These are phyloP conservation scores for Chloroclystis v-ata DNA, from an alignment of 2,888 invertebrate species.

Conservation along the genomic window DNA sequence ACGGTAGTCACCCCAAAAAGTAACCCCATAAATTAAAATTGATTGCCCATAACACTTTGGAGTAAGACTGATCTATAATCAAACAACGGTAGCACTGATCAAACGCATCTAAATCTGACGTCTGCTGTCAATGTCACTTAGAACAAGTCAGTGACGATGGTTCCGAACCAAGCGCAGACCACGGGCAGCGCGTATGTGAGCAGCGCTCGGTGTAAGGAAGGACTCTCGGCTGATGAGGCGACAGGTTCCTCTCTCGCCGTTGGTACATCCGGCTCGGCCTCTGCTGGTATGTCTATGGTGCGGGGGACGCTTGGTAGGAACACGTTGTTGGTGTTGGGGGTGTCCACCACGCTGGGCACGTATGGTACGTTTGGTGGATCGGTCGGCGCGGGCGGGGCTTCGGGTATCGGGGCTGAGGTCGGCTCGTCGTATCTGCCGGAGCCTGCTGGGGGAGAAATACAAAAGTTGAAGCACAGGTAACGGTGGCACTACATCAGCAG, in stretches of 20 bases:
- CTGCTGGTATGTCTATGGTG: constrained; percentile 21
- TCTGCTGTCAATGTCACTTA: constrained; percentile 59
- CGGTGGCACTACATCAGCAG: no score
- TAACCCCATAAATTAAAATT: not conserved
- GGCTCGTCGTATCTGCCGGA: constrained; percentile 49
- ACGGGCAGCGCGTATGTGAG: constrained; percentile 88
- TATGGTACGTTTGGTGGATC: constrained; percentile 48
- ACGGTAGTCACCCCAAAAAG: not conserved
- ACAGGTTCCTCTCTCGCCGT: constrained; percentile 44
- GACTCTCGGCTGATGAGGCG: constrained; percentile 56
- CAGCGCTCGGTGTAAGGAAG: constrained; percentile 80
- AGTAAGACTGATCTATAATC: no score
- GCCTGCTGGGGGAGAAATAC: constrained; percentile 37
- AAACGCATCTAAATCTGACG: constrained; percentile 7
- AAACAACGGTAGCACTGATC: no score
- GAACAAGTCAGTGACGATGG: constrained; percentile 88
- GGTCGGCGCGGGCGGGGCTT: constrained; percentile 32
- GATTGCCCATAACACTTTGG: not conserved
- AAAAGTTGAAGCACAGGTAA: no score
- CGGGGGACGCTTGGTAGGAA: constrained; percentile 33
- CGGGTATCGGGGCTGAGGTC: constrained; percentile 23
- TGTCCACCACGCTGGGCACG: constrained; percentile 47
- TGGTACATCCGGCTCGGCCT: constrained; percentile 12
- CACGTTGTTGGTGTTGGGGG: constrained; percentile 49
- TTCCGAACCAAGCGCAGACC: constrained; percentile 91